Base-by-base conservation (phyloP, 2,888 invertebrate species). In the Nymphalis urticae region DNA sequence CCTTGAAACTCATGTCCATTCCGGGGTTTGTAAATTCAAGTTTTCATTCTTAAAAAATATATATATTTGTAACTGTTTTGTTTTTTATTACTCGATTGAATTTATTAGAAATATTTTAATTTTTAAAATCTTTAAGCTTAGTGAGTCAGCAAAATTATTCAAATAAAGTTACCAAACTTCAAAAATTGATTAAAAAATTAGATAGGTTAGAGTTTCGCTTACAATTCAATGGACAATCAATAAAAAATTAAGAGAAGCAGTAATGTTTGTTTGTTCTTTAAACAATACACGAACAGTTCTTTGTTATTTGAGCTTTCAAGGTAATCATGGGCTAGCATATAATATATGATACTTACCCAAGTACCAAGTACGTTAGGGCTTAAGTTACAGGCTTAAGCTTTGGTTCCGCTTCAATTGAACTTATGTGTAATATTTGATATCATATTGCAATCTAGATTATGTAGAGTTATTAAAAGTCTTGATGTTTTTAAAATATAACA, bases 281-380 rank as follows among this genome's bases (percentile, higher is more conserved):
- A 64, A 69, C 59, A 54, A 71, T 69, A 54, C 24, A 62, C 47
- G 24, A 58, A 24, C 16, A 69, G 61, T 59, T 68, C 62, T 72
- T 74, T 71, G 72, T 69, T 63, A 70, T 48, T 64, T 48, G 70
- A 71, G 68, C 56, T 58, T 36, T 59, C 72, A 72, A 73, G 73
- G 73, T 72, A 36, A 71, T 63, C 48, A 53, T 50, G 60, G 53
- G 59, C 54, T 48, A 65, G 8, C n/a, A n/a, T 63, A 58, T 32
- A 36, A 36, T 48, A 67, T 47, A 51, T 24, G 50, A 66, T 66
- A 53, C 42, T 19, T 64, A n/a, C 47, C 53, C 62, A 48, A 21
- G 58, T 61, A 67, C 60, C 27, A 42, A 61, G 58, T 58, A 36
- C 21, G 24, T 64, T 53, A 64, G 64, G 60, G 63, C 62, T 68